Evolutionary conservation across 2,888 invertebrate genomes (phyloP).

Genomic region (Auanema sp.): DNA sequence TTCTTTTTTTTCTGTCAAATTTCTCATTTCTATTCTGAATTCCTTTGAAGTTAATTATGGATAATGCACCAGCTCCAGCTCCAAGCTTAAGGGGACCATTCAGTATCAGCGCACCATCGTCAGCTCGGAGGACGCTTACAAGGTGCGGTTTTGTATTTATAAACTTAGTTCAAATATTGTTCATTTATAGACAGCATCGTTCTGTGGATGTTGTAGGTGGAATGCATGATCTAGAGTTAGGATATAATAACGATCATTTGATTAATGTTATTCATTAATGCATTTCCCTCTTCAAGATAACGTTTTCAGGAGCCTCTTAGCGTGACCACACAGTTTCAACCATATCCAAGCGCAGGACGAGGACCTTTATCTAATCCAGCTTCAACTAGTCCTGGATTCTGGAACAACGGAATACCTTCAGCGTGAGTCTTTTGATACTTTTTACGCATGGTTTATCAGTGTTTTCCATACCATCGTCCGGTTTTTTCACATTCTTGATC

Average conservation of each 20-base stretch:
- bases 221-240: slow-evolving; percentile 23
- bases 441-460: too few species aligned
- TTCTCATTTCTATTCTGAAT: too few species aligned
- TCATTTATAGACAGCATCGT: slow-evolving; percentile 49
- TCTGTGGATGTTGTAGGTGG: slow-evolving; percentile 52
- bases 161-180: neutral
- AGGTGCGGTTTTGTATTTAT: neutral
- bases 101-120: neutral
- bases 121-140: neutral
- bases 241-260: slow-evolving; percentile 9
- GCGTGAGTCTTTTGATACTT: too few species aligned
- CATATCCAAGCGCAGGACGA: neutral
- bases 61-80: too few species aligned
- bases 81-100: neutral
- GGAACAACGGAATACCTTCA: slow-evolving; percentile 15
- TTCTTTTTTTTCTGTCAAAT: too few species aligned
- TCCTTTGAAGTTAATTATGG: too few species aligned
- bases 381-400: slow-evolving; percentile 37
- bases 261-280: neutral
- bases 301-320: slow-evolving; percentile 15
- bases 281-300: neutral
- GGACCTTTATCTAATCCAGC: slow-evolving; percentile 45
- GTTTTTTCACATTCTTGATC: too few species aligned
- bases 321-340: slow-evolving; percentile 20
- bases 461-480: too few species aligned